phyloP scores from a whole-genome alignment of 2,888 invertebrate genomes.

The Eumerus sabulonum region DNA sequence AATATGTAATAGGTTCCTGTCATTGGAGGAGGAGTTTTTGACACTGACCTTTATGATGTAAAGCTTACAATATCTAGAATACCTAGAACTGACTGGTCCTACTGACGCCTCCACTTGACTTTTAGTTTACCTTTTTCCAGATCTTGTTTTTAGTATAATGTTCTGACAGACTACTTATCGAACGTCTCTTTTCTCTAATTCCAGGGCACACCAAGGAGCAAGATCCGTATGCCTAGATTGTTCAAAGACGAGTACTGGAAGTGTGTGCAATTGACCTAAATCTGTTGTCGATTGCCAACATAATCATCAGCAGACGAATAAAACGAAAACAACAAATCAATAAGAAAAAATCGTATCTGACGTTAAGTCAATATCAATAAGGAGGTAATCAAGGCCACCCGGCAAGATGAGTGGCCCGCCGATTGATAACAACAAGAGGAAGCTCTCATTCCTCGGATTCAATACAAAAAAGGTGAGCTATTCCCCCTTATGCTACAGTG shows the following conservation, averaged over 20 bases:
- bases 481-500: conserved; percentile 40
- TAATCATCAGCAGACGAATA: neutral
- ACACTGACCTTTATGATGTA: too few relatives aligned
- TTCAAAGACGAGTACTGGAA: conserved; percentile 72
- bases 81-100: too few relatives aligned
- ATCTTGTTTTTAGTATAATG: too few relatives aligned
- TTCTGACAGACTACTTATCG: too few relatives aligned
- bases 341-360: too few relatives aligned
- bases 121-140: too few relatives aligned
- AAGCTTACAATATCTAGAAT: too few relatives aligned
- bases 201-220: conserved; percentile 28
- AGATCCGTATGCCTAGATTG: conserved; percentile 75
- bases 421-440: conserved; percentile 82
- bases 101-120: too few relatives aligned
- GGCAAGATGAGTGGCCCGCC: conserved; percentile 76
- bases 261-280: conserved; percentile 64
- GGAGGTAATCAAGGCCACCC: conserved; percentile 45
- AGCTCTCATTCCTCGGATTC: conserved; percentile 87
- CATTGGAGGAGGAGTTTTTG: too few relatives aligned
- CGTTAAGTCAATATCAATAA: neutral
- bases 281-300: neutral
- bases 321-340: neutral
- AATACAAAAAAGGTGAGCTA: conserved; percentile 81
- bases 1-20: too few relatives aligned
- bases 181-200: conserved; percentile 15